Evolutionary conservation across 2,113 vertebrate species (phyloP).

Genomic region (Entomyzon cyanotis): DNA sequence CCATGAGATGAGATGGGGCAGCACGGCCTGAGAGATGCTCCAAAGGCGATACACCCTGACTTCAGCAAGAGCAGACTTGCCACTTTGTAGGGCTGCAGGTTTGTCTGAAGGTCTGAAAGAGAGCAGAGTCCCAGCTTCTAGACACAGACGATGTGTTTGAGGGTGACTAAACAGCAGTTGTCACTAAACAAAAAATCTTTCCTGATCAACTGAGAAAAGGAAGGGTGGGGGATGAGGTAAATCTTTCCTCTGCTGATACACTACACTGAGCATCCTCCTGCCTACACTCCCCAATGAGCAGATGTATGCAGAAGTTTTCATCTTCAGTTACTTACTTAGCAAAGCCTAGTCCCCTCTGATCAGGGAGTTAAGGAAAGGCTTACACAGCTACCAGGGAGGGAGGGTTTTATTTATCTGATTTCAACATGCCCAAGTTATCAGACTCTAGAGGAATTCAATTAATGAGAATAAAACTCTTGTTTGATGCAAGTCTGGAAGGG

Average conservation of each 20-base stretch:
- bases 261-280: not conserved
- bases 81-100: not conserved
- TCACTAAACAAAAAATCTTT: not conserved
- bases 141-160: not conserved
- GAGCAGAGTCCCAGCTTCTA: not conserved
- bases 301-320: conserved; percentile 7
- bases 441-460: conserved; percentile 61
- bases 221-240: not conserved
- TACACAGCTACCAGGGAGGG: conserved; percentile 34
- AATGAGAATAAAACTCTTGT: conserved; percentile 57
- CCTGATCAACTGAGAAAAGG: not conserved
- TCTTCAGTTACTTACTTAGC: conserved; percentile 24
- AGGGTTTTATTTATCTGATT: conserved; percentile 65
- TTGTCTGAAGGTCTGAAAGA: not conserved
- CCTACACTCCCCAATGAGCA: not conserved
- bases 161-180: not conserved
- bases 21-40: fast-evolving
- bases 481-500: conserved; percentile 54
- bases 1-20: not conserved
- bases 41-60: fast-evolving
- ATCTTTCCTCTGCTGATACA: not conserved
- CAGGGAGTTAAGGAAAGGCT: conserved; percentile 47
- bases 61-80: not conserved
- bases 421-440: conserved; percentile 50
- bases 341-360: conserved; percentile 41